Conservation (phyloP, 1,140 invertebrate species). For the Drosophila pruinosa region DNA sequence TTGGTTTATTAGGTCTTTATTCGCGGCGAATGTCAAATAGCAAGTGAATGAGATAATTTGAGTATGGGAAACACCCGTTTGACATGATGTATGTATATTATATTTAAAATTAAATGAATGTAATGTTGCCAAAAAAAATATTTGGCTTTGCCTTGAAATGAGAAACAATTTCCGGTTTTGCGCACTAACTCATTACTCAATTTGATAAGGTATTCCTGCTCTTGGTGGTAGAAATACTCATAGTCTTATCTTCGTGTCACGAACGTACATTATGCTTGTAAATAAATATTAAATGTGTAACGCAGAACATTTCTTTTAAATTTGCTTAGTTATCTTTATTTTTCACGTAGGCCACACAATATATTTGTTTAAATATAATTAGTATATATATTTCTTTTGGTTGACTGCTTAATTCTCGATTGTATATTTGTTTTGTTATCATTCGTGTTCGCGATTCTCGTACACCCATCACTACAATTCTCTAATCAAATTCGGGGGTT, state of each 20-base stretch:
- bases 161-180: slow-evolving; percentile 15
- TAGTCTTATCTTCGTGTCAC: background rate
- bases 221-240: background rate
- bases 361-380: background rate
- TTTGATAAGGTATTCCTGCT: slow-evolving; percentile 1
- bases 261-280: background rate
- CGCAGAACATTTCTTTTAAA: background rate
- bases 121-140: slow-evolving; percentile 14
- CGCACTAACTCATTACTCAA: slow-evolving; percentile 1
- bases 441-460: background rate
- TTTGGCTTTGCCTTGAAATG: slow-evolving; percentile 2
- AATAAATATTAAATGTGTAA: background rate
- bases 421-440: too few species aligned
- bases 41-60: too few species aligned
- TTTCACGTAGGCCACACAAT: background rate
- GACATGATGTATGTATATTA: background rate
- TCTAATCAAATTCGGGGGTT: slow-evolving; percentile 6
- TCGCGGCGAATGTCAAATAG: too few species aligned
- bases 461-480: slow-evolving; percentile 6
- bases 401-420: background rate
- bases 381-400: too few species aligned
- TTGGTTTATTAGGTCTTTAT: too few species aligned
- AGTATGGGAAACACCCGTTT: too few species aligned
- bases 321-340: background rate
- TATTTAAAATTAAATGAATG: background rate